These are phyloP conservation scores for Herpetotheres cachinnans DNA, from an alignment of 2,113 vertebrate genomes.

Conservation along the genomic window DNA sequence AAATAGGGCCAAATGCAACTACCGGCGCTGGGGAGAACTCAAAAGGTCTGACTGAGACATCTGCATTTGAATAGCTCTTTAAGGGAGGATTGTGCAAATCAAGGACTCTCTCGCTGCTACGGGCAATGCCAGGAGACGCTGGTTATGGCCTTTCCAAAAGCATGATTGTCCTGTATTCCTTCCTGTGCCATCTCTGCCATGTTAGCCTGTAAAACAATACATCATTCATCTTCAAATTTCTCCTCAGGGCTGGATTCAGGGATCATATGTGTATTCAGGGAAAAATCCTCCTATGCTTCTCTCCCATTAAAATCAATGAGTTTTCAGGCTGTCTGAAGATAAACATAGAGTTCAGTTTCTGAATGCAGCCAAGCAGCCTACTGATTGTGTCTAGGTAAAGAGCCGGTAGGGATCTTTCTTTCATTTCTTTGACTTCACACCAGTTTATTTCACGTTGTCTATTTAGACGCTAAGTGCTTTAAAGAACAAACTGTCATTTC, in stretches of 20 bases:
- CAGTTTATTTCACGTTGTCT: not conserved
- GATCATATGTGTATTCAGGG: accelerated
- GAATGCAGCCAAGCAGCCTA: not conserved
- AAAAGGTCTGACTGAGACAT: not conserved
- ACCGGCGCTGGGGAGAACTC: not conserved
- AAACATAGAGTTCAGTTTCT: not conserved
- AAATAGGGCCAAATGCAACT: not conserved
- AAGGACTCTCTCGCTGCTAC: not conserved
- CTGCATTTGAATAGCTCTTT: not conserved
- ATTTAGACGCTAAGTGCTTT: not conserved
- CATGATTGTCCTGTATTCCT: not conserved
- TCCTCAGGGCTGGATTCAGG: not conserved
- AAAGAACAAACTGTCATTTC: not conserved
- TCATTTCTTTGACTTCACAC: not conserved
- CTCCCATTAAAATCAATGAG: not conserved
- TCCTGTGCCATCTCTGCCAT: not conserved
- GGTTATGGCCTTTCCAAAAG: not conserved
- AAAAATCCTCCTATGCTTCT: not conserved
- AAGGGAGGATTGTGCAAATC: not conserved
- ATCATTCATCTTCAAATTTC: not conserved
- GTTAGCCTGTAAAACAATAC: not conserved
- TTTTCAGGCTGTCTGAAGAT: not conserved
- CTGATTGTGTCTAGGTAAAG: not conserved
- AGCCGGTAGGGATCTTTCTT: not conserved
- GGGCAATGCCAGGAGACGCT: not conserved